Base-by-base conservation (phyloP, 2,797 vertebrate genomes). In the Schizopygopsis pylzovi region DNA sequence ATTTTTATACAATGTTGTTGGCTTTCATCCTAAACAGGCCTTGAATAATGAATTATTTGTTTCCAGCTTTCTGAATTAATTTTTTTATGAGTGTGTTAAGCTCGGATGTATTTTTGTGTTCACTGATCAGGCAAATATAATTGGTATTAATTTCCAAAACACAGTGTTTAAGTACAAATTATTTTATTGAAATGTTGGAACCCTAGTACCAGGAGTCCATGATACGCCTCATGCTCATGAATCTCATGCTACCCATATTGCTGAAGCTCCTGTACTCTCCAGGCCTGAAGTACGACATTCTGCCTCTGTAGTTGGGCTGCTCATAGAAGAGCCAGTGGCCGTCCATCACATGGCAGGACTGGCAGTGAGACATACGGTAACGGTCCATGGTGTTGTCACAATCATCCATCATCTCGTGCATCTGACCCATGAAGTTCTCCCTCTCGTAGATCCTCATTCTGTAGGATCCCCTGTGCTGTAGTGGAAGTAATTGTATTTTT, bases 381-480 rank as follows among this genome's bases (percentile, higher is more conserved):
- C 92, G 93, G 0, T 95, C 94, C 91, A 79, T n/a, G 89, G 92
- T 92, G 88, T 33, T 87, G 13, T 94, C 93, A 4, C 93, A 94
- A 90, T 95, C 94, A 0, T 95, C 94, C 75, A 67, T 90, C 90
- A 94, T 33, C 85, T 95, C 94, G 8, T 90, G 1, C 82, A 91
- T 92, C 88, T 93, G 91, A 70, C 94, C 93, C n/a, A 89, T 82
- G 72, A 95, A 93, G 83, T 95, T 93, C 61, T 95, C 92, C 88
- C 89, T 94, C 92, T 96, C 93, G 0, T 91, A 95, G 90, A 96
- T 90, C 56, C 59, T 91, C 89, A 95, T 94, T 82, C 89, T 94
- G 89, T 87, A 94, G 22, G 88, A 82, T 49, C 94, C 91, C 25
- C 92, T 92, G 91, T 95, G 47, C 92, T 94, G 89, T 84, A 73